Evolutionary conservation across 1,140 invertebrate species (phyloP).

Genomic region (Nylanderia fulva): DNA sequence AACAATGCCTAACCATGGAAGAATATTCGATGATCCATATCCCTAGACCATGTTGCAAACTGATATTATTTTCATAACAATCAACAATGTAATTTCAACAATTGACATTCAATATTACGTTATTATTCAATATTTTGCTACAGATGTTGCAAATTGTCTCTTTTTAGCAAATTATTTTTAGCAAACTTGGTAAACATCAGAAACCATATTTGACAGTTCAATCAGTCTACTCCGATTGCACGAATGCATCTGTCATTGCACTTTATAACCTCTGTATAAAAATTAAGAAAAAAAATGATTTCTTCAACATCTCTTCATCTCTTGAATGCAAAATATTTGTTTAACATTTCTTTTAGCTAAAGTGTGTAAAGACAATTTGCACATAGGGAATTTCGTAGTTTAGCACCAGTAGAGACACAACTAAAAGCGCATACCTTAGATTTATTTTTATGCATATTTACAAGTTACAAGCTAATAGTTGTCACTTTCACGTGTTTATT

Average conservation of each 20-base stretch:
- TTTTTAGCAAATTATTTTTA: neutral
- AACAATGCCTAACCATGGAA: neutral
- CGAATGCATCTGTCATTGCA: no score
- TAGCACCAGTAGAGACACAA: neutral
- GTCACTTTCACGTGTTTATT: conserved; percentile 66
- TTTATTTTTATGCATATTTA: conserved; percentile 31
- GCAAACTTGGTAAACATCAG: conserved; percentile 5
- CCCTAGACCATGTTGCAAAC: conserved; percentile 1
- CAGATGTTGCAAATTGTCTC: neutral
- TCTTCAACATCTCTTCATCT: neutral
- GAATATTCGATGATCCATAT: neutral
- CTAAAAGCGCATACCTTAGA: conserved; percentile 28
- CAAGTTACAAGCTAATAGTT: conserved; percentile 29
- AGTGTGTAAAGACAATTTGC: no score
- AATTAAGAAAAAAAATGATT: no score
- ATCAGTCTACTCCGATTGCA: neutral
- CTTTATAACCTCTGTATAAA: no score
- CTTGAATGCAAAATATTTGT: neutral
- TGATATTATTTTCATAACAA: neutral
- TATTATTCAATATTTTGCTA: neutral
- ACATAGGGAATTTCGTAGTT: conserved; percentile 54
- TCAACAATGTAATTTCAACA: neutral
- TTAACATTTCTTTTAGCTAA: neutral
- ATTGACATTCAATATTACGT: conserved; percentile 30
- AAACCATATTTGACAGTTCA: neutral